phyloP scores from a whole-genome alignment of 2,113 vertebrate species.

The Burhinus oedicnemus region DNA sequence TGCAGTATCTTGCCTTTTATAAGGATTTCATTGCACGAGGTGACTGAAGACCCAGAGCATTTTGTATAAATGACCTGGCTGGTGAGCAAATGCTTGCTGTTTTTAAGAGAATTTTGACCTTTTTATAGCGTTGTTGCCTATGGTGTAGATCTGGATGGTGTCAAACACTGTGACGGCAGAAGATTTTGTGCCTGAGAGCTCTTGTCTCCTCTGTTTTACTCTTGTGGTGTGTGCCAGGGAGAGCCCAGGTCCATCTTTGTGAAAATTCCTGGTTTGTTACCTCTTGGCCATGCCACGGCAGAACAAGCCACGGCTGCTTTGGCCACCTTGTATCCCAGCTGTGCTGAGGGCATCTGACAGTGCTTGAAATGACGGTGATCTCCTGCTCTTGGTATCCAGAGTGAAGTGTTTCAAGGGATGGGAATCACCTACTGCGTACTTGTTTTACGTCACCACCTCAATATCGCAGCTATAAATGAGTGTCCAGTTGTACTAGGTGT shows the following conservation, averaged over 20 bases:
- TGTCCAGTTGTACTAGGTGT: neutral
- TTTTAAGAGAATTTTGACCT: neutral
- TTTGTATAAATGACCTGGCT: neutral
- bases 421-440: neutral
- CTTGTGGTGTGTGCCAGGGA: too few species aligned
- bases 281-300: neutral
- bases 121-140: neutral
- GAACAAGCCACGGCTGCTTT: neutral
- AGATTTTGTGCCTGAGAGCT: neutral
- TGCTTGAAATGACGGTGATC: neutral
- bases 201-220: neutral
- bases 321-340: too few species aligned
- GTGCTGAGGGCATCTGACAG: neutral
- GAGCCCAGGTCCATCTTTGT: neutral
- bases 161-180: neutral
- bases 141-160: neutral
- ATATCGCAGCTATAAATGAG: neutral
- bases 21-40: neutral
- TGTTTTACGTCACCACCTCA: too few species aligned
- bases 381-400: fast-evolving
- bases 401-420: neutral
- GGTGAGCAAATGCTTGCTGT: neutral
- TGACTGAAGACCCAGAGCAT: neutral
- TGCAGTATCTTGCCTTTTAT: neutral
- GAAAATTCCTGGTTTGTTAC: neutral